Evolutionary conservation across 2,888 invertebrate species (phyloP).

Genomic region (Plagodis dolabraria): DNA sequence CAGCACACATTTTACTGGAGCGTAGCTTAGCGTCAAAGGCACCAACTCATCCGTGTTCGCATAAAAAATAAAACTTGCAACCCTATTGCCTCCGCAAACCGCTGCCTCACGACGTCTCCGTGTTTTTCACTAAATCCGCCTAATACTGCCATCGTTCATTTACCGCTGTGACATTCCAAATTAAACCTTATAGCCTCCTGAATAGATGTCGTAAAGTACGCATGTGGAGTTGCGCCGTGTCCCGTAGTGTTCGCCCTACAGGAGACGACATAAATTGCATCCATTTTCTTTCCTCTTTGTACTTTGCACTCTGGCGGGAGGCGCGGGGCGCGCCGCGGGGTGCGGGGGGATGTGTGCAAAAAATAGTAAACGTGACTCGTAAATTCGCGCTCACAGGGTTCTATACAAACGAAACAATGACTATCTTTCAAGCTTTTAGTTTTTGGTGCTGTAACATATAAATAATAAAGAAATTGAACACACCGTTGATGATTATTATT

Average conservation of each 20-base stretch:
- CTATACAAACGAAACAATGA: too few relatives aligned
- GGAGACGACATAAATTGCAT: constrained; percentile 48
- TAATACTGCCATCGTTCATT: constrained; percentile 28
- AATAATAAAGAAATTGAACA: too few relatives aligned
- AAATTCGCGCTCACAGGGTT: too few relatives aligned
- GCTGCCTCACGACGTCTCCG: constrained; percentile 35
- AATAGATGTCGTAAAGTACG: constrained; percentile 6
- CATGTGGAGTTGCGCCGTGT: constrained; percentile 6
- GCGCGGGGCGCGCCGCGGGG: constrained; percentile 1
- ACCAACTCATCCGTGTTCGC: constrained; percentile 3
- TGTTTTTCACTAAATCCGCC: constrained; percentile 41
- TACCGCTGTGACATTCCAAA: constrained; percentile 11
- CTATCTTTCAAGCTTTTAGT: too few relatives aligned
- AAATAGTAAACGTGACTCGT: too few relatives aligned
- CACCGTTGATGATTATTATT: too few relatives aligned
- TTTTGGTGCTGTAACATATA: too few relatives aligned
- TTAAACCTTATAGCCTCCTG: constrained; percentile 15
- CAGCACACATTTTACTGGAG: too few relatives aligned
- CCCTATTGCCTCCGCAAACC: constrained; percentile 15
- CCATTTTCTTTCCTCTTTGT: constrained; percentile 43
- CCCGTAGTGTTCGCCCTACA: constrained; percentile 31
- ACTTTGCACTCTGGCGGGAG: constrained; percentile 23
- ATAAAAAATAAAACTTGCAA: constrained; percentile 22
- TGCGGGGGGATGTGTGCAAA: constrained; percentile 1
- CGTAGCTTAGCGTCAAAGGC: background rate